Base-by-base conservation (phyloP, 2,113 vertebrate genomes). In the Lophura nycthemera region DNA sequence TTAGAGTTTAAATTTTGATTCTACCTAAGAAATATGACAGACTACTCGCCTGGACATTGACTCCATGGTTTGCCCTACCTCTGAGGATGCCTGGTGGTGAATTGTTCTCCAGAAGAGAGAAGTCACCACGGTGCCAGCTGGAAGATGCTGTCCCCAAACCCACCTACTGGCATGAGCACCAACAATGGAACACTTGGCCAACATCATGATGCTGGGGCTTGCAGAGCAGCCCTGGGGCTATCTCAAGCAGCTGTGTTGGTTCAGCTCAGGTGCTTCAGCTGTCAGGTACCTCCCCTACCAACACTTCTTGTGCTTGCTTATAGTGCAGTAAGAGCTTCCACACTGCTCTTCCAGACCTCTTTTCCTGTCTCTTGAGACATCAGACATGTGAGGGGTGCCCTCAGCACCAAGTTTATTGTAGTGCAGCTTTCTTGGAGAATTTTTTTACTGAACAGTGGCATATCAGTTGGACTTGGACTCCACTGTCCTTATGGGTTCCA, bases 131-230 rank as follows among this genome's bases (percentile, higher is more conserved):
- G 19, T 43, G 32, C 14, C 73, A 63, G 10, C 13, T 72, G 82
- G 42, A 84, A 91, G 63, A 64, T 17, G 3, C 25, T 72, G 12
- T 13, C 13, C 42, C 32, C 0, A 50, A 24, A 50, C 24, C 24
- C 48, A 50, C 48, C 48, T 24, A 25, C 24, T 25, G 11, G 22
- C 38, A 69, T 0, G 7, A 32, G 15, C 11, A 60, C 16, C 15
- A 67, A 11, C 27, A 66, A n/a, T 0, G 0, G 29, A 10, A 4
- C 14, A 36, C 22, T 47, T 14, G 8, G 11, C 14, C 24, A 50
- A 50, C 24, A 25, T 24, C 13, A 50, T 25, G 48, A 50, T 50
- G 48, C 22, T 50, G 48, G 52, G 52, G 50, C 50, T 52, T 27
- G 25, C 50, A 52, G 50, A 52, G 24, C 25, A 52, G 22, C 50